These are phyloP conservation scores for Protobothrops flavoviridis DNA, from an alignment of 2,113 vertebrate genomes.

Conservation along the genomic window DNA sequence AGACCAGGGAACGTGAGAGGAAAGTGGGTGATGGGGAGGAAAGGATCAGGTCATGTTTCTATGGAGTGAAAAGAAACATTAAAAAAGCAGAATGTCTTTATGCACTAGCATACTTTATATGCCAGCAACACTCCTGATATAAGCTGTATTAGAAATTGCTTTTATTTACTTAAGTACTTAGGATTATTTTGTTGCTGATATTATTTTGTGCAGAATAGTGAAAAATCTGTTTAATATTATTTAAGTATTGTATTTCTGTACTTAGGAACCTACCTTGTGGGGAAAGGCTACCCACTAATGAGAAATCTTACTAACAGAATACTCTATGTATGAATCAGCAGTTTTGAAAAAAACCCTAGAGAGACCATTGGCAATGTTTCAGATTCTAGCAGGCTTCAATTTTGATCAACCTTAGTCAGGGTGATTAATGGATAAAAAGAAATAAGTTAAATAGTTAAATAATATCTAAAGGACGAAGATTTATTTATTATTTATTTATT, in stretches of 20 bases:
- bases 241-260: not conserved
- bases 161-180: not conserved
- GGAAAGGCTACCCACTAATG: not conserved
- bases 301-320: not conserved
- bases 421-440: not conserved
- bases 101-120: not conserved
- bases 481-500: too few species aligned
- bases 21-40: not conserved
- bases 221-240: not conserved
- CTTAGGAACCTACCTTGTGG: not conserved
- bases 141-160: not conserved
- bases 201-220: not conserved
- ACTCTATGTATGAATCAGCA: not conserved
- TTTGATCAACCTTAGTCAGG: not conserved
- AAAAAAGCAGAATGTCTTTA: conserved; percentile 41
- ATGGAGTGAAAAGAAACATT: conserved; percentile 48
- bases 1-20: conserved; percentile 27
- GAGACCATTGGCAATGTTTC: not conserved
- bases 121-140: not conserved
- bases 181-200: not conserved
- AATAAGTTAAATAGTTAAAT: not conserved
- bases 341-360: not conserved
- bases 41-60: conserved; percentile 56
- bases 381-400: too few species aligned
- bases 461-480: not conserved